These are phyloP conservation scores for Platycercus adscitus DNA, from an alignment of 2,113 vertebrate genomes.

Conservation along the genomic window DNA sequence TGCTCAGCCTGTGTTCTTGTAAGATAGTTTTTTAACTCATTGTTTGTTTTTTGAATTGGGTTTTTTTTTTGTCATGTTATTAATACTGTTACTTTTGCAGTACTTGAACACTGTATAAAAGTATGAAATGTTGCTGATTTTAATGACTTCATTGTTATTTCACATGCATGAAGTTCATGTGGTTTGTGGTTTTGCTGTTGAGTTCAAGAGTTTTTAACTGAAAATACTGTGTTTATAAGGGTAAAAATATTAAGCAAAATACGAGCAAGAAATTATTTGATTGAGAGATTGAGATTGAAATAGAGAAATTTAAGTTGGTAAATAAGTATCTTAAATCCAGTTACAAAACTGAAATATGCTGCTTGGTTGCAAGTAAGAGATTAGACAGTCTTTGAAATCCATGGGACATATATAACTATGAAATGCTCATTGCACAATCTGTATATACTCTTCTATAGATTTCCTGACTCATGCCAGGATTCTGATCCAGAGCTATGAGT, in stretches of 20 bases:
- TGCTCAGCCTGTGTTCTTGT: neutral
- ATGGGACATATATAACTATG: neutral
- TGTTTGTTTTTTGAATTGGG: neutral
- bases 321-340: neutral
- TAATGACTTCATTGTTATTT: neutral
- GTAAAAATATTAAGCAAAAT: neutral
- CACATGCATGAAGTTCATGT: neutral
- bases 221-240: neutral
- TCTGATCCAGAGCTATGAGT: neutral
- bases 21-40: neutral
- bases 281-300: neutral
- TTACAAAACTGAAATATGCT: neutral
- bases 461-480: neutral
- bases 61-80: neutral
- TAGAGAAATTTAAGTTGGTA: neutral
- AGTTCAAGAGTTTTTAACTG: neutral
- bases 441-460: neutral
- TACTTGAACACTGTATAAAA: neutral
- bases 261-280: neutral
- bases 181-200: neutral
- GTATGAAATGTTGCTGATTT: neutral
- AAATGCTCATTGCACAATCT: neutral
- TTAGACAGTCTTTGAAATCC: neutral
- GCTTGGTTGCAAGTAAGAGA: neutral
- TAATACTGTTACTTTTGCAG: neutral